phyloP scores from a whole-genome alignment of 2,888 invertebrate species.

The Falcaria lacertinaria region DNA sequence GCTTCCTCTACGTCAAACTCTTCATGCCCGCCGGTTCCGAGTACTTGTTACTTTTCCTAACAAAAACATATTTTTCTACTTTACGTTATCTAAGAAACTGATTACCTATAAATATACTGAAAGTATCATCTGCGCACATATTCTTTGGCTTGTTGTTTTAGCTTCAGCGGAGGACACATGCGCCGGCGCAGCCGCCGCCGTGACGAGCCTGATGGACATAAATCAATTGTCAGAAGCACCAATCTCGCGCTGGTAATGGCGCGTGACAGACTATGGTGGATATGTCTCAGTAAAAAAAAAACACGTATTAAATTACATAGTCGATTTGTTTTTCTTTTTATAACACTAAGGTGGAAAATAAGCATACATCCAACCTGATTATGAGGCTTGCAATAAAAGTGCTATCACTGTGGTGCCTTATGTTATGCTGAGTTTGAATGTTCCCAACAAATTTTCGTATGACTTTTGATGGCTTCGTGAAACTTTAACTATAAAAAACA shows the following conservation, averaged over 20 bases:
- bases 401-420: too few relatives aligned
- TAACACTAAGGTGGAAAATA: too few relatives aligned
- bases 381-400: too few relatives aligned
- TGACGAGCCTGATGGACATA: constrained; percentile 78
- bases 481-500: too few relatives aligned
- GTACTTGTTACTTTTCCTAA: constrained; percentile 5
- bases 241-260: constrained; percentile 64
- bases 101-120: constrained; percentile 5
- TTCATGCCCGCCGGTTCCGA: background rate
- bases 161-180: constrained; percentile 42
- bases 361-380: too few relatives aligned
- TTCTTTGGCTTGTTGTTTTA: constrained; percentile 47
- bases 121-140: constrained; percentile 15
- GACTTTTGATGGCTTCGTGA: too few relatives aligned
- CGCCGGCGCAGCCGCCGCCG: constrained; percentile 67
- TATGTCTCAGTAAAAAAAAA: constrained; percentile 12
- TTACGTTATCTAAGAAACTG: too few relatives aligned
- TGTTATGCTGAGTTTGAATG: too few relatives aligned
- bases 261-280: constrained; percentile 47
- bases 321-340: too few relatives aligned
- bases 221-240: constrained; percentile 76
- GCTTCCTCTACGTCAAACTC: too few relatives aligned
- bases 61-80: background rate
- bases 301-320: too few relatives aligned
- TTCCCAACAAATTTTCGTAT: too few relatives aligned